Conservation (phyloP, 2,888 invertebrate species). For the Perizoma flavofasciatum region DNA sequence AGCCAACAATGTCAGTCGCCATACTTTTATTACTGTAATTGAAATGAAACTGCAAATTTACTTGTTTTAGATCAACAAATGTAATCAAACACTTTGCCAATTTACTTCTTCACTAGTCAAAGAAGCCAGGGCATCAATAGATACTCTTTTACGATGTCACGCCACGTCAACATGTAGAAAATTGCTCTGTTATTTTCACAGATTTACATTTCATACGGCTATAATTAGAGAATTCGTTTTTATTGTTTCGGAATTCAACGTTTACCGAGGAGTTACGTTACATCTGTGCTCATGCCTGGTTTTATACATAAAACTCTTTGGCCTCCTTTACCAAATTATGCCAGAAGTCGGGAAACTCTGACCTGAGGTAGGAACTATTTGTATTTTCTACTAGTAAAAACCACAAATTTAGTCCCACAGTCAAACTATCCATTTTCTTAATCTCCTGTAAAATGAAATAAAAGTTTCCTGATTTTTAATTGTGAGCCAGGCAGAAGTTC, state of each 20-base stretch:
- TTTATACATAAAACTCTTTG: conserved; percentile 25
- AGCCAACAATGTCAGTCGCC: conserved; percentile 82
- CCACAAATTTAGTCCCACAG: conserved; percentile 14
- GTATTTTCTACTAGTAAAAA: conserved; percentile 46
- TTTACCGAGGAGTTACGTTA: conserved; percentile 66
- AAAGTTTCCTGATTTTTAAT: conserved; percentile 3
- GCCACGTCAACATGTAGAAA: conserved; percentile 82
- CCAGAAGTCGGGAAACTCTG: conserved; percentile 43
- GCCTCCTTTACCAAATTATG: conserved; percentile 8
- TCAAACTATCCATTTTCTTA: conserved; percentile 2
- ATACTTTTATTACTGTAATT: conserved; percentile 81
- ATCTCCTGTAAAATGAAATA: background rate
- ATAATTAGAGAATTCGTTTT: conserved; percentile 78
- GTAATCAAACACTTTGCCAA: conserved; percentile 54
- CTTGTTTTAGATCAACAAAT: conserved; percentile 45
- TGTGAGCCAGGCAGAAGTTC: background rate
- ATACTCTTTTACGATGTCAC: conserved; percentile 70
- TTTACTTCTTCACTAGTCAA: conserved; percentile 47
- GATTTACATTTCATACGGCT: conserved; percentile 80
- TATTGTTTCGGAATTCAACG: conserved; percentile 73
- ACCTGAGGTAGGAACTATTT: conserved; percentile 42
- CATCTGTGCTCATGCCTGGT: conserved; percentile 43
- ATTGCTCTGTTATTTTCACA: conserved; percentile 78
- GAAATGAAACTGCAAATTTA: conserved; percentile 76
- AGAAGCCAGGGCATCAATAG: conserved; percentile 48